Conservation (phyloP, 1,140 invertebrate genomes). For the Aphelenchoides avenae region DNA sequence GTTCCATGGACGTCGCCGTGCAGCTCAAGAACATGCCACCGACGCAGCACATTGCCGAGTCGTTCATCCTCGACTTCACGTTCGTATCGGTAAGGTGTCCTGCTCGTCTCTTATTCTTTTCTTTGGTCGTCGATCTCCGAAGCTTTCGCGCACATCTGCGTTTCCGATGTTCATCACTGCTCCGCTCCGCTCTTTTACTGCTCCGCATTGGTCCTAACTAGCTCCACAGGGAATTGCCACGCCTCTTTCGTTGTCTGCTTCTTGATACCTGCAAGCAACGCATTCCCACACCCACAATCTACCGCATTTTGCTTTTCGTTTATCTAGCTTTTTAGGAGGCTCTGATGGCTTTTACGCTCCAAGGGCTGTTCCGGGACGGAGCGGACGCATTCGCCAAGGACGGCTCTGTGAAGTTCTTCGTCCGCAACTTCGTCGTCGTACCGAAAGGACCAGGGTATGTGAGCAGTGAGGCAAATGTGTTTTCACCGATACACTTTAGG, state of each 20-base stretch:
- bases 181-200: too few relatives aligned
- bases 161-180: too few relatives aligned
- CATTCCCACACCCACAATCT: too few relatives aligned
- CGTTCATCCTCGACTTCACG: slow-evolving; percentile 40
- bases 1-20: slow-evolving; percentile 42
- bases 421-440: slow-evolving; percentile 34
- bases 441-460: slow-evolving; percentile 65
- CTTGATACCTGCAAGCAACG: too few relatives aligned
- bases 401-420: slow-evolving; percentile 27
- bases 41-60: slow-evolving; percentile 38
- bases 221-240: too few relatives aligned
- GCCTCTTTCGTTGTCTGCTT: too few relatives aligned
- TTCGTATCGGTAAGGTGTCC: slow-evolving; percentile 19
- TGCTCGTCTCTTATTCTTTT: background rate
- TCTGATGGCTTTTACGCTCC: slow-evolving; percentile 36
- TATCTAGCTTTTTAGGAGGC: slow-evolving; percentile 23
- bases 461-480: too few relatives aligned
- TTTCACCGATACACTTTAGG: too few relatives aligned
- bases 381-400: slow-evolving; percentile 7
- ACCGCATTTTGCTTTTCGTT: too few relatives aligned
- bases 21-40: slow-evolving; percentile 28
- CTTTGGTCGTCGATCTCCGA: background rate
- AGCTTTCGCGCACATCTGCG: background rate
- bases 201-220: too few relatives aligned
- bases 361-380: slow-evolving; percentile 42